Evolutionary conservation across 2,797 vertebrate genomes (phyloP), one percentile per base, ranked within the genome.

Genomic region (Hypotaenidia philippensis): DNA sequence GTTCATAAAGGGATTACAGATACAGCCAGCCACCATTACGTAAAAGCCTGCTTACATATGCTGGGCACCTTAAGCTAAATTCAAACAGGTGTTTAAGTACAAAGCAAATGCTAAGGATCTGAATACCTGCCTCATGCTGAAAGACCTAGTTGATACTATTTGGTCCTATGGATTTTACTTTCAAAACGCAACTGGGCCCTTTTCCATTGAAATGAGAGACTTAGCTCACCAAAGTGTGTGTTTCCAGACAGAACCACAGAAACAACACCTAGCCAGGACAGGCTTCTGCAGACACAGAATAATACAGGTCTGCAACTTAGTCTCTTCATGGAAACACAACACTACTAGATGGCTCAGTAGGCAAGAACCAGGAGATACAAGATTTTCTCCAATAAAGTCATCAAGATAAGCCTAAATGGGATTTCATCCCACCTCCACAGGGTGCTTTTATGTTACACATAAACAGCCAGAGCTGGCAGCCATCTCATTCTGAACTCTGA

Each of bases 1-100:
- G n/a, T 90, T 89, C 49, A 61, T 82, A 87, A 80, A 80, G 23
- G 56, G 53, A 83, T 90, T 94, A 93, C 29, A 78, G 75, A 80
- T 52, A 57, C 53, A 87, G 63, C 29, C 53, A 79, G 38, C 63
- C 56, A 53, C 59, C 55, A n/a, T 71, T 75, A 59, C 15, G 2
- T 36, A 47, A 40, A 89, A 82, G 70, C n/a, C 50, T 82, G 60
- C 74, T 90, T 79, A 84, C 5, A 22, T 17, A 26, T 2, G 3
- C 47, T 88, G 32, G 83, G 45, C 34, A 90, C 60, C 41, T 22
- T 49, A 26, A 87, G 53, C 49, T 93, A 56, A 82, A 80, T 70
- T 40, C 75, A 44, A 75, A 52, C 83, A 89, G 57, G 26, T 87
- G 66, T 61, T 79, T 78, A 86, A 44, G 32, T 52, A 57, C 19